Evolutionary conservation across 1,140 invertebrate genomes (phyloP), one percentile per base, ranked within the genome.

Genomic region (Uloborus diversus): DNA sequence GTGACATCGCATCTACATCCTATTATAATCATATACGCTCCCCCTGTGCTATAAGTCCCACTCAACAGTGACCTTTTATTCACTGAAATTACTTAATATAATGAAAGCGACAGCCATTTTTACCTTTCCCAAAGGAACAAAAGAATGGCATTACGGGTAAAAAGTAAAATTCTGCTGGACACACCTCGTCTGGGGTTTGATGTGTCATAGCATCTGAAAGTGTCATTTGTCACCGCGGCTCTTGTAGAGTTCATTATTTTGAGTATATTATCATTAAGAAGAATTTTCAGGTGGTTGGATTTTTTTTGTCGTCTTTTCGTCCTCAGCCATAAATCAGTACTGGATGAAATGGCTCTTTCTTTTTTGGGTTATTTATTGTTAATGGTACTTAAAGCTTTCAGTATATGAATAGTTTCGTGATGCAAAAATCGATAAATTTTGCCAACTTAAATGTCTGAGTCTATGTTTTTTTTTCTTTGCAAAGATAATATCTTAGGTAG

Each of bases 41-140:
- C 37, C 9, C 37, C 17, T 42, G 37, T 13, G 17, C 17, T 42
- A 42, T 9, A 9, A 42, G 17, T 9, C 37, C 42, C 28, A 11
- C 64, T 51, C 64, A 23, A 69, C 32, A 59, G 9, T 42, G 9
- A 9, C 17, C 37, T 42, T 13, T 17, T 59, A 71, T 51, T 59
- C 69, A 51, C 69, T 25, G 47, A 71, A 71, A 71, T 71, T 71
- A 71, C 69, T 71, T 71, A 71, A 71, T 59, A 35, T 71, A 71
- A 71, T 71, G 69, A 71, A 71, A 71, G 69, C 69, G 69, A 71
- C 69, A 61, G 33, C 53, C 35, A 71, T 51, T 61, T 69, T 69
- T 69, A 69, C 49, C 56, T 28, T 30, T 35, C 66, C 49, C 66
- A 17, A 27, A 4, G 66, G 66, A 20, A 25, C 14, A 32, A 28